phyloP scores from a whole-genome alignment of 2,888 invertebrate species.

The Ochropleura plecta region DNA sequence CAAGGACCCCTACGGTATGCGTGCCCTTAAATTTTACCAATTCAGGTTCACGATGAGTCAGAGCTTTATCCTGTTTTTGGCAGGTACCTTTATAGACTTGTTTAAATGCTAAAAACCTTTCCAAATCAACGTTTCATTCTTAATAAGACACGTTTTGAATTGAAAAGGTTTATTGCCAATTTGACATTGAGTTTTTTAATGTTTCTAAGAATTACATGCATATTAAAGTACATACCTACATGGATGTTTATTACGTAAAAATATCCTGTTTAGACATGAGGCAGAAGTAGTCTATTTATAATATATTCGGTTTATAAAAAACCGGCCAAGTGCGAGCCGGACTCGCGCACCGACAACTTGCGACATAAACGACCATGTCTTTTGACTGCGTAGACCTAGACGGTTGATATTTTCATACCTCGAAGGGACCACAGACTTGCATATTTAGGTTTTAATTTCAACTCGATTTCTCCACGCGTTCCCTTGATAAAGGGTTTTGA shows the following conservation, averaged over 20 bases:
- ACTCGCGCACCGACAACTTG: no score
- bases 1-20: slow-evolving; percentile 25
- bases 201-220: background rate
- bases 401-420: no score
- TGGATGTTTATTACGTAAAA: background rate
- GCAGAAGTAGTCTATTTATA: no score
- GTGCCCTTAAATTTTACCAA: slow-evolving; percentile 55
- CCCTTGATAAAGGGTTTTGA: no score
- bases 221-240: background rate
- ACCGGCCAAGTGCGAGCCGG: no score
- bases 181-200: slow-evolving; percentile 9
- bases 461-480: no score
- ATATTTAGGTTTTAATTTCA: no score
- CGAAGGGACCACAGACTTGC: no score
- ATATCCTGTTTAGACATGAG: background rate
- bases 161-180: slow-evolving; percentile 9
- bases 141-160: slow-evolving; percentile 12
- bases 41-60: slow-evolving; percentile 55
- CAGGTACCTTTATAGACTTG: slow-evolving; percentile 16
- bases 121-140: slow-evolving; percentile 22
- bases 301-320: no score
- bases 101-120: slow-evolving; percentile 22
- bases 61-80: slow-evolving; percentile 36
- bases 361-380: no score
- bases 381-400: no score